phyloP scores from a whole-genome alignment of 2,113 vertebrate species.

The Paralichthys olivaceus region DNA sequence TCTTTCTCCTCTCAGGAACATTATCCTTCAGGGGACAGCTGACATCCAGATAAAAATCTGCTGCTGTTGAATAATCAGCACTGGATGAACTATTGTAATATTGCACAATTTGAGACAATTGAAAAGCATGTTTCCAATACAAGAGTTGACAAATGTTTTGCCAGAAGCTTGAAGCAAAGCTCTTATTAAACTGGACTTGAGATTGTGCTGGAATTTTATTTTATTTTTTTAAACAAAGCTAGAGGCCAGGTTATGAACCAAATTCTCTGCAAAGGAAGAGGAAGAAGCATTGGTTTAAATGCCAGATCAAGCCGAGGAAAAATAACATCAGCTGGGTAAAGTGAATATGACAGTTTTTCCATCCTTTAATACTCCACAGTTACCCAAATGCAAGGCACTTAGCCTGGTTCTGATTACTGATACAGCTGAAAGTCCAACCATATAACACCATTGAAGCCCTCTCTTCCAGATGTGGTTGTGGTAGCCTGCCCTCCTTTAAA shows the following conservation, averaged over 20 bases:
- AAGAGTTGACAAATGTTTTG: constrained; percentile 32
- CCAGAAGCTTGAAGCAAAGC: background rate
- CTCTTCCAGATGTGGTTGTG: constrained; percentile 30
- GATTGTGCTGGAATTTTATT: constrained; percentile 2
- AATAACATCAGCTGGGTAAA: constrained; percentile 3
- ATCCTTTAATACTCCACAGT: constrained; percentile 8
- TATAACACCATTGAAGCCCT: background rate
- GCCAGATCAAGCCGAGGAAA: background rate
- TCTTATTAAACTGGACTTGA: constrained; percentile 26
- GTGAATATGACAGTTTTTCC: constrained; percentile 11
- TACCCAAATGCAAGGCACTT: constrained; percentile 25
- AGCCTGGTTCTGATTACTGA: constrained; percentile 41
- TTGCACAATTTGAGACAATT: constrained; percentile 15
- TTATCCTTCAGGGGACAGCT: constrained; percentile 46
- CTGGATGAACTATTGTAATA: constrained; percentile 18
- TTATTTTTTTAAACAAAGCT: constrained; percentile 20
- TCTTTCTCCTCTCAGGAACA: constrained; percentile 40
- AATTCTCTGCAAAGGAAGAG: constrained; percentile 3
- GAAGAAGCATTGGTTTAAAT: constrained; percentile 14
- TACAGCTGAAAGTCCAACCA: constrained; percentile 12
- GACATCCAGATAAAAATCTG: constrained; percentile 53
- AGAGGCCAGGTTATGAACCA: constrained; percentile 4
- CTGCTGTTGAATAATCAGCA: constrained; percentile 45
- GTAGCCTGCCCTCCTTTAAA: background rate
- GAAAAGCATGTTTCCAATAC: constrained; percentile 41